phyloP scores from a whole-genome alignment of 2,888 invertebrate species.

The Julus scanicus region DNA sequence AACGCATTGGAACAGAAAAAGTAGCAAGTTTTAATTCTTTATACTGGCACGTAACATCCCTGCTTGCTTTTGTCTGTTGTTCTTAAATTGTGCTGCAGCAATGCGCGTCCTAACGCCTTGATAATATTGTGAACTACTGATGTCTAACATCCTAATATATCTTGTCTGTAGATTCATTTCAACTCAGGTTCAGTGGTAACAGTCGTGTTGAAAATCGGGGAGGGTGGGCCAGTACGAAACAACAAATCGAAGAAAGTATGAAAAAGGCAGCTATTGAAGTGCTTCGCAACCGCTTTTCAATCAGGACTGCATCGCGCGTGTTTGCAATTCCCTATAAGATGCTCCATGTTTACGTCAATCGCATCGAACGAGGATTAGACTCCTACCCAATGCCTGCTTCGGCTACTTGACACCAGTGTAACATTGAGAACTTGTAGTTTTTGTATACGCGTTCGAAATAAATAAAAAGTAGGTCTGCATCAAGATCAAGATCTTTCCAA shows the following conservation, averaged over 20 bases:
- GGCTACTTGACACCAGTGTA: not conserved
- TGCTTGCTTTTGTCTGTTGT: not conserved
- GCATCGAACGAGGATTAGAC: constrained; percentile 56
- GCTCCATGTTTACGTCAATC: constrained; percentile 57
- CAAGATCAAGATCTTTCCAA: not conserved
- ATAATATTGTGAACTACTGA: not conserved
- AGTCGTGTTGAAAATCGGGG: constrained; percentile 46
- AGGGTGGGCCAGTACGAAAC: constrained; percentile 54
- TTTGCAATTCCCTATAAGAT: constrained; percentile 57
- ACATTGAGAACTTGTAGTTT: not conserved
- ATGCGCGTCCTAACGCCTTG: not conserved
- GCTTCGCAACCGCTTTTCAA: constrained; percentile 54
- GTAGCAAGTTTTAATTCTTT: no score
- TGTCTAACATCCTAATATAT: constrained; percentile 20
- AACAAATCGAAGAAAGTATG: constrained; percentile 57
- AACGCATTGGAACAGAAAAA: no score
- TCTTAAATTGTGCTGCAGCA: not conserved
- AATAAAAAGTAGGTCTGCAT: not conserved
- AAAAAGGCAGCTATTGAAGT: constrained; percentile 57
- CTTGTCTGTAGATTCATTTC: constrained; percentile 41
- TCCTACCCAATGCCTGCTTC: constrained; percentile 47
- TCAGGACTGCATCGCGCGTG: constrained; percentile 56
- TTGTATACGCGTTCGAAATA: not conserved
- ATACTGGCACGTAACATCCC: not conserved
- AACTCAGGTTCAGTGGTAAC: constrained; percentile 39